A percentile compares a stretch with the other conserved stretches of the same genome.
These are phyloP conservation scores for Neoniphon sammara DNA, from an alignment of 2,797 vertebrate genomes.

Conservation along the genomic window DNA sequence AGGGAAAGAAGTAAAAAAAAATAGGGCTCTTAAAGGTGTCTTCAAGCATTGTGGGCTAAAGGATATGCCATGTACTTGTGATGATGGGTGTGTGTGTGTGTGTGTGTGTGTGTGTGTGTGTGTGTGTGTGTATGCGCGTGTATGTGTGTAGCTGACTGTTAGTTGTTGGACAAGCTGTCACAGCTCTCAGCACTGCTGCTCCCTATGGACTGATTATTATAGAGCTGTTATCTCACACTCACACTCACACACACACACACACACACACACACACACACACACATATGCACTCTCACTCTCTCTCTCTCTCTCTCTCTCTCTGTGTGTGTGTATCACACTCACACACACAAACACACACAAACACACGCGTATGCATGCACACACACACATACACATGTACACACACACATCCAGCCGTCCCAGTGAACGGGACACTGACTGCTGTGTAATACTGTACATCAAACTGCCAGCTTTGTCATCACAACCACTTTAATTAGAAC, in stretches of 20 bases:
- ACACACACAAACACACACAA: slow-evolving; percentile 13
- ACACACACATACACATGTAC: not conserved
- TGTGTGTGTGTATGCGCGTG: slow-evolving; percentile 26
- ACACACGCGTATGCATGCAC: slow-evolving; percentile 16
- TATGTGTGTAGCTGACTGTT: slow-evolving; percentile 67
- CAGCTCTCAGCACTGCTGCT: slow-evolving; percentile 69
- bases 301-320: no score
- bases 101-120: slow-evolving; percentile 27
- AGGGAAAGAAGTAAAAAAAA: no score
- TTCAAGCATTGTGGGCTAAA: no score
- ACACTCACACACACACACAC: not conserved
- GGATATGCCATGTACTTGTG: no score
- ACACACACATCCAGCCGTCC: slow-evolving; percentile 23
- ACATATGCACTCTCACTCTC: no score
- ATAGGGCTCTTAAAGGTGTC: no score
- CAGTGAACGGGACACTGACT: slow-evolving; percentile 61
- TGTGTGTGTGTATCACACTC: no score
- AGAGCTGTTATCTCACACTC: slow-evolving; percentile 67
- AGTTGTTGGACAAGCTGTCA: slow-evolving; percentile 75
- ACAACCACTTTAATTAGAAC: slow-evolving; percentile 78
- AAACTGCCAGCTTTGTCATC: slow-evolving; percentile 73
- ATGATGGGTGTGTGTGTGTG: slow-evolving; percentile 3
- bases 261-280: slow-evolving; percentile 2
- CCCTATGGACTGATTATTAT: slow-evolving; percentile 77
- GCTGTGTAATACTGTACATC: slow-evolving; percentile 72